phyloP scores from a whole-genome alignment of 2,888 invertebrate species.

The Ganaspis brasiliensis region DNA sequence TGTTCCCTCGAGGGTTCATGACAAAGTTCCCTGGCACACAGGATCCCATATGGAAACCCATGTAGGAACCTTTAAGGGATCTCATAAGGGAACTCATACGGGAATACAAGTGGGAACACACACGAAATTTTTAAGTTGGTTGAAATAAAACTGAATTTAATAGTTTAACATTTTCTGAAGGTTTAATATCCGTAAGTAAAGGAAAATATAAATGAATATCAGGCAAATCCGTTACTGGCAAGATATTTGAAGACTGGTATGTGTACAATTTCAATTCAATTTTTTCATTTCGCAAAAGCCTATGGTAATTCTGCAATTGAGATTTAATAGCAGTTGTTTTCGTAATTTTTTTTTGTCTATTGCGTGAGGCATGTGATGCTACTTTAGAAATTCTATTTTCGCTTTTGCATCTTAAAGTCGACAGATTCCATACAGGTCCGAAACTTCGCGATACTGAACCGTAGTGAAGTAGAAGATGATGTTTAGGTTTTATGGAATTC shows the following conservation, averaged over 20 bases:
- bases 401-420: conserved; percentile 17
- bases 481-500: neutral
- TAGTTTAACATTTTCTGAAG: neutral
- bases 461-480: neutral
- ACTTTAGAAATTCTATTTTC: neutral
- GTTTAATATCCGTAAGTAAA: neutral
- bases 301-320: conserved; percentile 6
- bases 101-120: too few species aligned
- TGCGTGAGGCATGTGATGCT: neutral
- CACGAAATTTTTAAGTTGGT: too few species aligned
- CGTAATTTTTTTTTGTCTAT: neutral
- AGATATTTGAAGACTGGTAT: neutral
- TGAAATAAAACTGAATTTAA: conserved; percentile 19
- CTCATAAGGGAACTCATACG: too few species aligned
- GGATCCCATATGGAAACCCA: too few species aligned
- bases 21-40: too few species aligned
- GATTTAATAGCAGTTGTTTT: conserved; percentile 23
- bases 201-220: conserved; percentile 3
- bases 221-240: neutral
- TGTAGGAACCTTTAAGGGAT: too few species aligned
- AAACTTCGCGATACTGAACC: neutral
- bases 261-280: neutral
- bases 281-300: conserved; percentile 8
- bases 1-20: too few species aligned
- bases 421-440: conserved; percentile 12